phyloP scores from a whole-genome alignment of 92 coral and sea anemone genomes.

The Virgularia gustaviana region DNA sequence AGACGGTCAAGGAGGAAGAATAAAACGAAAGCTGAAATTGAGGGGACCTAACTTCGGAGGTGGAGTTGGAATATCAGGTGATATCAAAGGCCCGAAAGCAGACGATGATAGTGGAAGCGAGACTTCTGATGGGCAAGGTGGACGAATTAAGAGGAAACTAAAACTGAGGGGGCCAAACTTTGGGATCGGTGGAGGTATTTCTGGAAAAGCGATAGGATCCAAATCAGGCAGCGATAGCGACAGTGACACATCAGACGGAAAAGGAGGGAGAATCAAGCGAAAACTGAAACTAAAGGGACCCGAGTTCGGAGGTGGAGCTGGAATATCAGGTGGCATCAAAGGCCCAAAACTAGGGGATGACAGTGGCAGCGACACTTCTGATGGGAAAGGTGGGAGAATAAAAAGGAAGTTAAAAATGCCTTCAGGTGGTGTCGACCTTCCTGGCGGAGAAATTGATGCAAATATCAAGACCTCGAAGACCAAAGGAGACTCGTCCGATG shows the following conservation, averaged over 20 bases:
- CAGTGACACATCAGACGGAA: neutral
- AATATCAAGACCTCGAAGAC: neutral
- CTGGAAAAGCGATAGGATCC: slow-evolving; percentile 13
- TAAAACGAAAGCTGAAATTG: slow-evolving; percentile 9
- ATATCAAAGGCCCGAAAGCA: slow-evolving; percentile 11
- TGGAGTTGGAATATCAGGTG: neutral
- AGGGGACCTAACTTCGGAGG: slow-evolving; percentile 14
- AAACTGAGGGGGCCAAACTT: no score
- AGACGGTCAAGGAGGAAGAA: slow-evolving; percentile 32
- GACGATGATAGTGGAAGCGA: slow-evolving; percentile 25
- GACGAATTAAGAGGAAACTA: no score
- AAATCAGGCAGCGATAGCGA: neutral
- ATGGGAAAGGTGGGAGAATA: slow-evolving; percentile 34
- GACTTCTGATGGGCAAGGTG: slow-evolving; percentile 20
- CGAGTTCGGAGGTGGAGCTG: neutral
- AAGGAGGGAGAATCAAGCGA: slow-evolving; percentile 4
- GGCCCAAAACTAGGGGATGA: neutral
- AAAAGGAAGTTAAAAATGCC: slow-evolving; percentile 33
- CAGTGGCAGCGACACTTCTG: slow-evolving; percentile 24
- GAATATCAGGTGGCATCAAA: neutral
- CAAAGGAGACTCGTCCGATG: slow-evolving; percentile 1
- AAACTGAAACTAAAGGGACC: neutral
- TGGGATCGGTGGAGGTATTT: slow-evolving; percentile 11
- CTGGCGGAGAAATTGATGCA: slow-evolving; percentile 5
- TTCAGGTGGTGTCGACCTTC: slow-evolving; percentile 2